Base-by-base conservation (phyloP, 1,140 invertebrate genomes). In the Sminthurinus signatus region DNA sequence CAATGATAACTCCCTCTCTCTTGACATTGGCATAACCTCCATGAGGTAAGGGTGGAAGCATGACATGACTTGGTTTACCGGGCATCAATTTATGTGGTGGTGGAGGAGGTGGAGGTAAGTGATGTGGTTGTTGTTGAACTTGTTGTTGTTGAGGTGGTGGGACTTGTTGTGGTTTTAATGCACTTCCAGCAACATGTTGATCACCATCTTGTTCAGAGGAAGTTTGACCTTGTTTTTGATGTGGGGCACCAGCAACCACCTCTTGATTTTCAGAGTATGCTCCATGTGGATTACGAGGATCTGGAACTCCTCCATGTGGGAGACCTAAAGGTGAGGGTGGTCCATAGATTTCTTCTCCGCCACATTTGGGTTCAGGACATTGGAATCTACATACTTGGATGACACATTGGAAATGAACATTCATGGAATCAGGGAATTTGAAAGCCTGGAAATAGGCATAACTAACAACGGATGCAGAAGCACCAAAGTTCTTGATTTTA, bases 351-450 rank as follows among this genome's bases (percentile, higher is more conserved):
- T 83, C 83, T 44, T 81, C 80, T 69, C 77, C 82, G 14, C 84
- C 86, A 75, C 89, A 93, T 78, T 91, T 91, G 1, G 90, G 91
- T 72, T 93, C 91, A 0, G 91, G 91, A 74, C 92, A 95, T 74
- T 93, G 90, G 76, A 92, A 91, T 62, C 91, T 83, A 72, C 92
- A 96, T 1, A 95, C 91, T 80, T 96, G 92, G 70, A 96, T 95
- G 1, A 93, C 90, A 75, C 92, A 95, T 76, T 96, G 93, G 86
- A 96, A 96, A 81, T 94, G 92, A 1, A 96, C 91, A 74, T 95
- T 93, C 92, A 95, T 95, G 14, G 90, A 93, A 75, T 96, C 92
- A 0, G 92, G 92, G 85, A 96, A 96, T 77, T 96, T 95, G 80
- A 95, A 96, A 1, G 92, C 92, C 79, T 93, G 89, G 87, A 96